Evolutionary conservation across 1,140 invertebrate species (phyloP), one percentile per base, ranked within the genome.

Genomic region (Planococcus citri): DNA sequence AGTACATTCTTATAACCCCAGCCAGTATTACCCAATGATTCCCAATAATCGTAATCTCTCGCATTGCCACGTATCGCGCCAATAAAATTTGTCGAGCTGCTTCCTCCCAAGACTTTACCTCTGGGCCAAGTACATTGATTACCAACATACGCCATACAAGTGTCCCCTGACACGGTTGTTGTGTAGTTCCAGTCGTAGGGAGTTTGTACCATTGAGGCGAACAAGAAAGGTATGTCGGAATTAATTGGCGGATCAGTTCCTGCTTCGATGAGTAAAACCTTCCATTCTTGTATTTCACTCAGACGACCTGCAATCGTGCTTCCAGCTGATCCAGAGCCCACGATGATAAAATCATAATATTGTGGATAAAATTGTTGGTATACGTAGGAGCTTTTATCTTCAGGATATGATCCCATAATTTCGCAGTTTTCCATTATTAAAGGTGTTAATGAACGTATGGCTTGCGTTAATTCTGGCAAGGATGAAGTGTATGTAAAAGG

Each of bases 1-100:
- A 94, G 78, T 1, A 95, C 88, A 68, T 91, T 85, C 8, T 89
- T 82, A 77, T 92, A 97, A 1, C 87, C 88, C 95, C 95, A 98
- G 1, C 76, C 78, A 75, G 9, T 73, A 64, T 78, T 78, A 75
- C 89, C 88, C 4, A 84, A 80, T 1, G 79, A 79, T 1, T 85
- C 86, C 84, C 90, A 92, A 24, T 83, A 75, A 75, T 92, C 86
- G 77, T 88, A 92, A 74, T 92, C 89, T 12, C 76, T 77, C 4
- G 82, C 81, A 78, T 90, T 85, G 0, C 92, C 92, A 37, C 92
- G 82, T 1, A 90, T 85, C 76, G 94, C 92, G 20, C 91, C 86
- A 89, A 94, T 92, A 68, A 85, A 90, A 76, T 94, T 94, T 10
- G 73, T 71, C 6, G 73, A 71, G 37, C 72, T 73, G 60, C 72